Percentiles rank a stretch among this genome's conserved stretches.
Evolutionary conservation across 2,797 vertebrate species (phyloP).

Genomic region (Crax fasciolata): DNA sequence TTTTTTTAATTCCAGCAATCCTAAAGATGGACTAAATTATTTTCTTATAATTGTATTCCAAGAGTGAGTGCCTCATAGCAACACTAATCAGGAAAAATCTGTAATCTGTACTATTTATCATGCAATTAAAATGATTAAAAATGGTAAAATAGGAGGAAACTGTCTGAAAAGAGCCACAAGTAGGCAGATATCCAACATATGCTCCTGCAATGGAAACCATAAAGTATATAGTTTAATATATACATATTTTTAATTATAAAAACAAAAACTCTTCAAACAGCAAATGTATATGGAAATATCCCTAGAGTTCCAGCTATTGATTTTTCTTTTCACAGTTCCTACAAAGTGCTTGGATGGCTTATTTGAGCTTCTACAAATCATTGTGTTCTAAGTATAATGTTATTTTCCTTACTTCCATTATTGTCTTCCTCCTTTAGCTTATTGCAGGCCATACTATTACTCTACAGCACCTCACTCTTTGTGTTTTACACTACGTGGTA

Average conservation of each 20-base stretch:
- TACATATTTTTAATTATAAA: neutral
- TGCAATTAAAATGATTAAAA: constrained; percentile 66
- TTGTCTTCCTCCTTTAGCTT: neutral
- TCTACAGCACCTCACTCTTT: neutral
- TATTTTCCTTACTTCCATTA: neutral
- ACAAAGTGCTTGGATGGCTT: neutral
- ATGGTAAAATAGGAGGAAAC: constrained; percentile 46
- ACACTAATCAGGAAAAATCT: constrained; percentile 67
- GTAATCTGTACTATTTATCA: constrained; percentile 67
- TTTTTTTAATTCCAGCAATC: constrained; percentile 61
- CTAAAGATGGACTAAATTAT: constrained; percentile 64
- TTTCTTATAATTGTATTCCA: constrained; percentile 65
- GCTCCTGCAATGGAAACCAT: neutral
- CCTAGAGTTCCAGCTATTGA: neutral
- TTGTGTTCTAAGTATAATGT: neutral
- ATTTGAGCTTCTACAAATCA: neutral
- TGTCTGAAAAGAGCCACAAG: constrained; percentile 43
- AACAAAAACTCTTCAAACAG: neutral
- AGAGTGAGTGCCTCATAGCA: constrained; percentile 40
- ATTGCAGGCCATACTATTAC: neutral
- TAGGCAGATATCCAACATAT: constrained; percentile 51
- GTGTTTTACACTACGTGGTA: neutral
- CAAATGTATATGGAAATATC: neutral
- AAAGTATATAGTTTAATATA: neutral
- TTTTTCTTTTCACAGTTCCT: neutral